Evolutionary conservation across 2,797 vertebrate species (phyloP).

Genomic region (Micromesistius poutassou): DNA sequence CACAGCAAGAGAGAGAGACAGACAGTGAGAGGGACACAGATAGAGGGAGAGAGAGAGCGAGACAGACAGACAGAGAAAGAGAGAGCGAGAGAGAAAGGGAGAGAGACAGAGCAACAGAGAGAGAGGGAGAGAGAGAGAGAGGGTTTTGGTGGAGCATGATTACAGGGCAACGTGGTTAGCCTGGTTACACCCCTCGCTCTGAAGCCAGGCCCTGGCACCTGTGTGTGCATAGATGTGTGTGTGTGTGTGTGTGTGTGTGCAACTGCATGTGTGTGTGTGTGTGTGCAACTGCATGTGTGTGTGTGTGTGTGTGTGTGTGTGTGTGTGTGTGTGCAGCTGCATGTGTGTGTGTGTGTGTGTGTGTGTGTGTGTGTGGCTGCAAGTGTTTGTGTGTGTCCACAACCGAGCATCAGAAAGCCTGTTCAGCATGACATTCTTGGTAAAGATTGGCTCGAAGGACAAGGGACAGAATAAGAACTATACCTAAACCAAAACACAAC

Average conservation of each 20-base stretch:
- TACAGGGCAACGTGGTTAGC: conserved; percentile 1
- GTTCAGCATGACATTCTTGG: conserved; percentile 5
- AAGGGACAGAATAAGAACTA: not conserved
- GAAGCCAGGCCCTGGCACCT: conserved; percentile 8
- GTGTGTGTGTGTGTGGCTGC: not conserved
- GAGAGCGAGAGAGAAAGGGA: not conserved
- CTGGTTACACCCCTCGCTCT: conserved; percentile 7
- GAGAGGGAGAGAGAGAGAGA: not conserved
- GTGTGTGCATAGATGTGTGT: not conserved
- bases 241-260: conserved; percentile 1
- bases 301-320: no score
- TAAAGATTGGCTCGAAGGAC: not conserved
- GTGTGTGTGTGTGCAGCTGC: no score
- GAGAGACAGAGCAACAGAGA: not conserved
- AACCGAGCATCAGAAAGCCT: not conserved
- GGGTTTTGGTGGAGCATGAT: not conserved
- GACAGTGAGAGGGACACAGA: not conserved
- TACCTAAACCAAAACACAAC: not conserved
- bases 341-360: not conserved
- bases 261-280: not conserved
- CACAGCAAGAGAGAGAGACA: not conserved
- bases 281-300: not conserved
- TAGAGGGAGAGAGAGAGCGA: not conserved
- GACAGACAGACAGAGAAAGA: not conserved
- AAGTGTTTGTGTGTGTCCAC: not conserved